phyloP scores from a whole-genome alignment of 2,888 invertebrate genomes.

The Caenorhabditis sp. region DNA sequence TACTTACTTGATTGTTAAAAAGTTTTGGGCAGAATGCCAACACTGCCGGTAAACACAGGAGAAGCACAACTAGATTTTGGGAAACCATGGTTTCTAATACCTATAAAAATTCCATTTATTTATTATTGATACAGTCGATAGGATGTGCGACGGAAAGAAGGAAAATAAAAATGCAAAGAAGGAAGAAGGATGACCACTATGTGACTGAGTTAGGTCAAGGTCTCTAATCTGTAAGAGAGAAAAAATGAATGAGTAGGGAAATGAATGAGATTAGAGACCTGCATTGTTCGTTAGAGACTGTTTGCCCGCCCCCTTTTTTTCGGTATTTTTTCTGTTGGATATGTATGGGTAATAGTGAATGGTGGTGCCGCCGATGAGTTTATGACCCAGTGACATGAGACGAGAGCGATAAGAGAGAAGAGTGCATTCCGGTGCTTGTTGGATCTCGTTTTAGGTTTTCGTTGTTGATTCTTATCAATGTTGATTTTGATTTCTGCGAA shows the following conservation, averaged over 20 bases:
- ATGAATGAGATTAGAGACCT: slow-evolving; percentile 2
- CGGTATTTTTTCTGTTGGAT: neutral
- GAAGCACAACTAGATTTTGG: slow-evolving; percentile 21
- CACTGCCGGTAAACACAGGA: slow-evolving; percentile 30
- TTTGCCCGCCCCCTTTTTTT: neutral
- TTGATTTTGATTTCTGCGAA: neutral
- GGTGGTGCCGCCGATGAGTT: neutral
- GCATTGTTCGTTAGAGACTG: neutral
- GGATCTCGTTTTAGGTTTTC: neutral
- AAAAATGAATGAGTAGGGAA: neutral
- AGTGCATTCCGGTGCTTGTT: neutral
- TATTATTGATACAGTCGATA: no score
- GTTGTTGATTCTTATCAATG: neutral
- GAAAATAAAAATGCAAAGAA: neutral
- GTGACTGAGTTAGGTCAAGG: slow-evolving; percentile 40
- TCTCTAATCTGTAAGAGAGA: slow-evolving; percentile 6
- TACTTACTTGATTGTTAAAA: slow-evolving; percentile 59
- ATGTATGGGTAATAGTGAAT: neutral
- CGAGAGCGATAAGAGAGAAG: neutral
- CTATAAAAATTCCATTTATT: no score
- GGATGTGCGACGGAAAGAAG: no score
- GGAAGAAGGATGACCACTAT: neutral
- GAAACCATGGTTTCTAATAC: slow-evolving; percentile 7
- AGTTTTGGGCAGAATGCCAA: slow-evolving; percentile 62
- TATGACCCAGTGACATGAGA: slow-evolving; percentile 2